A percentile compares a stretch with the other conserved stretches of the same genome.
Evolutionary conservation across 2,113 vertebrate genomes (phyloP).

Genomic region (Nanger granti): DNA sequence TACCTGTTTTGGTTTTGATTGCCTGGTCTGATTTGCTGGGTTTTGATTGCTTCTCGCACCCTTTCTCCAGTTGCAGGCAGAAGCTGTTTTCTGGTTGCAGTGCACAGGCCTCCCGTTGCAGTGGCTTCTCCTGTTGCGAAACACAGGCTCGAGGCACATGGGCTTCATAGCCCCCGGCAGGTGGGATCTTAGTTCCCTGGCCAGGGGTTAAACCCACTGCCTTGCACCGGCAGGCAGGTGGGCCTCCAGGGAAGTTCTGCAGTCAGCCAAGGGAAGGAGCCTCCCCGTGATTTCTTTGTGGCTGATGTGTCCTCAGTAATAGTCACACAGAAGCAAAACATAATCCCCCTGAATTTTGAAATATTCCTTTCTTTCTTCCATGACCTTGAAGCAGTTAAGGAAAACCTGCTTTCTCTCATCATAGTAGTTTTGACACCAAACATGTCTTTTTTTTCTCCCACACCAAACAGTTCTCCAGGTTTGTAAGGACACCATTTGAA

Average conservation of each 20-base stretch:
- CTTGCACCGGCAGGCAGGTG: background rate
- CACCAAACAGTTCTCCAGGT: background rate
- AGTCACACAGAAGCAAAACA: background rate
- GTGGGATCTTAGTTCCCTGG: background rate
- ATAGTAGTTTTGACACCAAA: background rate
- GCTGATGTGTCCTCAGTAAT: background rate
- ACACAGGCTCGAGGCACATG: background rate
- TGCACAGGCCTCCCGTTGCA: background rate
- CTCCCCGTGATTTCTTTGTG: background rate
- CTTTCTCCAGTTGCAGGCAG: background rate
- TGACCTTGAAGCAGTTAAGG: background rate
- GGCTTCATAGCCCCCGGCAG: background rate
- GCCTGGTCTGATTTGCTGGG: background rate
- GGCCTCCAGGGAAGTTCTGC: background rate
- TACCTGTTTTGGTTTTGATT: background rate
- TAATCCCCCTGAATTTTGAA: background rate
- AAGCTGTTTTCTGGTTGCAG: background rate
- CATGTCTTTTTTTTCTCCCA: background rate
- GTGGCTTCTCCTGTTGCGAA: background rate
- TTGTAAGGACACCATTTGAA: background rate
- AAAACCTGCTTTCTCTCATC: background rate
- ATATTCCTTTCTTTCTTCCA: background rate
- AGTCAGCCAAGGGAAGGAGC: background rate
- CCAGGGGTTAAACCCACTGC: background rate
- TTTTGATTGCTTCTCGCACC: no score